A percentile compares a stretch with the other conserved stretches of the same genome.
Evolutionary conservation across 1,140 invertebrate genomes (phyloP).

Genomic region (Lepidurus apus): DNA sequence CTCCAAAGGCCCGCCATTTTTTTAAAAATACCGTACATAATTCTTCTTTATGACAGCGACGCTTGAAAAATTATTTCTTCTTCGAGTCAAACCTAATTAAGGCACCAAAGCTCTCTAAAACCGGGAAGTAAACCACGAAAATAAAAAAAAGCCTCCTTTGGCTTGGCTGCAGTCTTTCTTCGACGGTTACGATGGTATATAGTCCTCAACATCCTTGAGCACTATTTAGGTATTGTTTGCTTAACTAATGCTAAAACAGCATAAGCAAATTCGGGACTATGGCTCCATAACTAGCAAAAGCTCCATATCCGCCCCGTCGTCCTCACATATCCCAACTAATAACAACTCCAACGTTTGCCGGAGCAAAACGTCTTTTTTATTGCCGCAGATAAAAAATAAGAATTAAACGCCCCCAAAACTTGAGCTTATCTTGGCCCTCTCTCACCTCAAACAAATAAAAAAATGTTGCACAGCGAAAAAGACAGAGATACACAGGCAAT

Average conservation of each 20-base stretch:
- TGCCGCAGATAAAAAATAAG: no score
- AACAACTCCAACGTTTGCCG: no score
- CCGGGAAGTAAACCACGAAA: background rate
- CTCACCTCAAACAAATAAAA: no score
- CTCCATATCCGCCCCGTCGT: background rate
- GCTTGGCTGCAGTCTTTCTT: background rate
- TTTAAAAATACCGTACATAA: background rate
- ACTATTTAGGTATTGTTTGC: background rate
- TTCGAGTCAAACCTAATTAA: constrained; percentile 1
- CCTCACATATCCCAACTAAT: background rate
- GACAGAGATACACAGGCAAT: background rate
- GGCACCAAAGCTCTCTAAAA: background rate
- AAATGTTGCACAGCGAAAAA: background rate
- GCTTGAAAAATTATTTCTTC: constrained; percentile 1
- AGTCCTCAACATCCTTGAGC: background rate
- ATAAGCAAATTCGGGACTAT: background rate
- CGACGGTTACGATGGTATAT: background rate
- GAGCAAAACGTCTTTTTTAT: no score
- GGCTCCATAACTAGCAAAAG: background rate
- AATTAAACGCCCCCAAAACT: no score
- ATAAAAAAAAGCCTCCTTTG: background rate
- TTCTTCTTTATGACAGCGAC: background rate
- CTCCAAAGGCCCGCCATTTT: background rate
- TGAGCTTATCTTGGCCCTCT: no score
- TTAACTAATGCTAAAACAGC: background rate